Percentiles rank a stretch among this genome's conserved stretches.
Conservation (phyloP, 2,888 invertebrate genomes). For the Lasioglossum oenotherae region DNA sequence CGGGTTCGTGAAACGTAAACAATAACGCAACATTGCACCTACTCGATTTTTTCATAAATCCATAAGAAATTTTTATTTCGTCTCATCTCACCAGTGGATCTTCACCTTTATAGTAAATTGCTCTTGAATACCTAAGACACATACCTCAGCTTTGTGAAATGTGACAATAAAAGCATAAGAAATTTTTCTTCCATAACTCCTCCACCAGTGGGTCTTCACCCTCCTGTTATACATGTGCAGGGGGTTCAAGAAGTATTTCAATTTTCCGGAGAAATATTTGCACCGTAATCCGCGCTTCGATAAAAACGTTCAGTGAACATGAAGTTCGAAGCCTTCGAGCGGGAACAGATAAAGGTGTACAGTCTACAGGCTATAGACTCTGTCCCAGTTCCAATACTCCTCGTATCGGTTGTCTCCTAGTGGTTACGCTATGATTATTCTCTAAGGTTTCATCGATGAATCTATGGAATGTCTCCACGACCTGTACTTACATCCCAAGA, state of each 20-base stretch:
- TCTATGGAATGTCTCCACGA: conserved; percentile 57
- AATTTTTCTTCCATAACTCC: no score
- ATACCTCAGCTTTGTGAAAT: no score
- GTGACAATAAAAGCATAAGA: no score
- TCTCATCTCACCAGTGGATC: no score
- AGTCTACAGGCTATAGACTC: conserved; percentile 23
- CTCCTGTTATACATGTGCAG: no score
- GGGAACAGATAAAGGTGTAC: conserved; percentile 23
- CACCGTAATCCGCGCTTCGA: not conserved
- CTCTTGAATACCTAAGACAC: no score
- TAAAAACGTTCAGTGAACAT: not conserved
- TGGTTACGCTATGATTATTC: conserved; percentile 52
- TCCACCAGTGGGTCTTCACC: no score
- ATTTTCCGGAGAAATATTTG: conserved; percentile 11
- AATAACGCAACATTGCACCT: not conserved
- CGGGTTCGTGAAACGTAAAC: not conserved
- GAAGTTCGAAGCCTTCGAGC: conserved; percentile 5
- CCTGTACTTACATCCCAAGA: not conserved
- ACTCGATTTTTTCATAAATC: no score
- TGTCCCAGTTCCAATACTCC: conserved; percentile 47
- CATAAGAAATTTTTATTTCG: no score
- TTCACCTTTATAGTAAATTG: no score
- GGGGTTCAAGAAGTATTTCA: no score
- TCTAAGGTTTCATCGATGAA: conserved; percentile 57
- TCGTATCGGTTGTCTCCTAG: conserved; percentile 45